Evolutionary conservation across 2,888 invertebrate genomes (phyloP).

Genomic region (Germaria angustata): DNA sequence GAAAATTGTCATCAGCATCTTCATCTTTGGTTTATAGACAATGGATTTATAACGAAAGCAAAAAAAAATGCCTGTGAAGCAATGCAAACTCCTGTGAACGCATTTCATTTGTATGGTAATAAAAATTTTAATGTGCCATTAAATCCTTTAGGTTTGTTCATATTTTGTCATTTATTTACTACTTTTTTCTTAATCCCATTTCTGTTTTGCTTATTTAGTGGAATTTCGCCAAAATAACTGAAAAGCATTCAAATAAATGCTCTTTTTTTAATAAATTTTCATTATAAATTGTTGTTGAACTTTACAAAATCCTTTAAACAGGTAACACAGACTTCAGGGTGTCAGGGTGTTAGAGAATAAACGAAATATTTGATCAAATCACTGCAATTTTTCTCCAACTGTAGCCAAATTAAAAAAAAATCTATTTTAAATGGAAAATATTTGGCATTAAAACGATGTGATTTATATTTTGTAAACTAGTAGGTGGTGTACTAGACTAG

Average conservation of each 20-base stretch:
- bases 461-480: too few species aligned
- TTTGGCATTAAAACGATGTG: too few species aligned
- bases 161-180: constrained; percentile 58
- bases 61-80: background rate
- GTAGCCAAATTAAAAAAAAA: background rate
- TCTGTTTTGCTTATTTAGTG: constrained; percentile 56
- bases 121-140: constrained; percentile 80
- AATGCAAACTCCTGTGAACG: constrained; percentile 35
- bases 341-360: constrained; percentile 41
- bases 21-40: constrained; percentile 62
- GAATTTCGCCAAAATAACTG: constrained; percentile 62
- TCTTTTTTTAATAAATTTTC: constrained; percentile 36
- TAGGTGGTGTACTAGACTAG: too few species aligned
- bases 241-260: constrained; percentile 11
- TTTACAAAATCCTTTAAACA: constrained; percentile 19
- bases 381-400: constrained; percentile 8
- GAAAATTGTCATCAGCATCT: constrained; percentile 58
- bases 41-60: constrained; percentile 58
- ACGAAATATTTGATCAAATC: constrained; percentile 20
- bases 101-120: constrained; percentile 70
- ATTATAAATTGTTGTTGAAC: constrained; percentile 54
- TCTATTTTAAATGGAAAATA: background rate
- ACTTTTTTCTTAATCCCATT: constrained; percentile 24
- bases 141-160: constrained; percentile 74
- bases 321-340: constrained; percentile 40